Base-by-base conservation (phyloP, 2,113 vertebrate genomes). In the Heterochromis multidens region DNA sequence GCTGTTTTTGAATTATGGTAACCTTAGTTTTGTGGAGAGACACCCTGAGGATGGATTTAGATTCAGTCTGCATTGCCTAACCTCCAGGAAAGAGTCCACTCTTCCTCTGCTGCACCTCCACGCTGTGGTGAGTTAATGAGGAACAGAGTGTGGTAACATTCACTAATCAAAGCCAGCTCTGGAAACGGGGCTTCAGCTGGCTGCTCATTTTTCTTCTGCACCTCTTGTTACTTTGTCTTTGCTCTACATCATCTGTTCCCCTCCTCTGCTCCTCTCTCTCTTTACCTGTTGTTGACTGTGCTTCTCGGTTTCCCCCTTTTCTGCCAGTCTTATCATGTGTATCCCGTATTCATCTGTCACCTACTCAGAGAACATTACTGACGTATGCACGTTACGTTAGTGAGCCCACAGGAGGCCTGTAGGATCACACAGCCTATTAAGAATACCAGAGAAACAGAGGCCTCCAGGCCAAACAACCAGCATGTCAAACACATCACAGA, bases 91-190 rank as follows among this genome's bases (percentile, higher is more conserved):
- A 56, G 80, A 84, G 21, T 79, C 33, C n/a, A 62, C 23, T 65
- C 57, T 57, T 60, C 80, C 81, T 76, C 37, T 77, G 56, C 81
- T 88, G 29, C 89, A 81, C 82, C 85, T 88, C 87, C 83, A 87
- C 56, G 2, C 80, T 81, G 27, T 65, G 77, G 80, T 43, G 86
- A 83, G 80, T 83, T 94, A 94, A 95, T 91, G 88, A 90, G 84
- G 89, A 95, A 86, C 95, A 95, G 94, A 94, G 77, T 52, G 1
- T 54, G 80, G 90, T 84, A 90, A 87, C 84, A 89, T 80, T 65
- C 90, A 5, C 89, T 95, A 95, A 95, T 95, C 91, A 94, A 91
- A 94, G 58, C 89, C 95, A 95, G 94, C 92, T 92, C 87, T 89
- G 61, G 87, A 93, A 94, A 91, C 92, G 77, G 84, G 93, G 88